Evolutionary conservation across 2,797 vertebrate genomes (phyloP).

Genomic region (Xiphophorus birchmanni): DNA sequence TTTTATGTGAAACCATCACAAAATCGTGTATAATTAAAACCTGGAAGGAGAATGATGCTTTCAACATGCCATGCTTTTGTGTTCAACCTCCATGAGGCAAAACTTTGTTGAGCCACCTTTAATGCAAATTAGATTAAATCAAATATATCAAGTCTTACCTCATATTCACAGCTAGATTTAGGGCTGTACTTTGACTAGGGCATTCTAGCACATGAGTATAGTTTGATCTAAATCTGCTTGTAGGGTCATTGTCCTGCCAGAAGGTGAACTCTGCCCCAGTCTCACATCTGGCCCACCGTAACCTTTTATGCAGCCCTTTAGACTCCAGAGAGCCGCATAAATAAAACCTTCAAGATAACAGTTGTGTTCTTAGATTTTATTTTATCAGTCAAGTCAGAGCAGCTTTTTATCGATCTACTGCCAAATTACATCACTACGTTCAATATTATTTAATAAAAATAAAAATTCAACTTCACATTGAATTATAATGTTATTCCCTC

Average conservation of each 20-base stretch:
- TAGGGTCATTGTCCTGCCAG: background rate
- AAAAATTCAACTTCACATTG: too few species aligned
- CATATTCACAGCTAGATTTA: background rate
- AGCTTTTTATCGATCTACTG: too few species aligned
- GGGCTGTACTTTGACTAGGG: background rate
- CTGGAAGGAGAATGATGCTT: background rate
- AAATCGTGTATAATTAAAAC: background rate
- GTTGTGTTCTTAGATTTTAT: too few species aligned
- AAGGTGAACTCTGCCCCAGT: background rate
- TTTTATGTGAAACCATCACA: background rate
- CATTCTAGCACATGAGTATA: background rate
- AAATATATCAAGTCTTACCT: background rate
- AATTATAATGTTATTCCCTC: background rate
- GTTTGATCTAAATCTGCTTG: background rate
- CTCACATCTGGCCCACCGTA: background rate
- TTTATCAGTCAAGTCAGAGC: too few species aligned
- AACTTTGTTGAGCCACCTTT: background rate
- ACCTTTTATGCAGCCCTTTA: too few species aligned
- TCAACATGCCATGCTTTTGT: background rate
- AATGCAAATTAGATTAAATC: background rate
- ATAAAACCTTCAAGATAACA: too few species aligned
- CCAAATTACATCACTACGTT: too few species aligned
- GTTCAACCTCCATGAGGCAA: background rate
- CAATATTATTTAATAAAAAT: too few species aligned
- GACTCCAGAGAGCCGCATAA: too few species aligned